These are phyloP conservation scores for Apeltes quadracus DNA, from an alignment of 2,113 vertebrate species.

Conservation along the genomic window DNA sequence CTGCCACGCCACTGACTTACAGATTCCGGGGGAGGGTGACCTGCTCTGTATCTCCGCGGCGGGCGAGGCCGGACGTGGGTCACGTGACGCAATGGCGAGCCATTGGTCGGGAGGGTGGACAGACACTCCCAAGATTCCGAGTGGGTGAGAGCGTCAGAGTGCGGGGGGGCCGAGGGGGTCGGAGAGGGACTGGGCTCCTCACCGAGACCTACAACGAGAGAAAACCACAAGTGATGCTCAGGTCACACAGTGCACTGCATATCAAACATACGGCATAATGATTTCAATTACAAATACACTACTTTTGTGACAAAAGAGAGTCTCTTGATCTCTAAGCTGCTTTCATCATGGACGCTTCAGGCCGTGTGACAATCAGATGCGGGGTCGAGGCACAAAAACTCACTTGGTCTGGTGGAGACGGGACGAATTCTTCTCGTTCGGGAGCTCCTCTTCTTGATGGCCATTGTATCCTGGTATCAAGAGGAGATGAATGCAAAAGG, in stretches of 20 bases:
- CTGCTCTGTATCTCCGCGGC: slow-evolving; percentile 79
- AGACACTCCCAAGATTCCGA: slow-evolving; percentile 89
- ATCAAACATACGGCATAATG: neutral
- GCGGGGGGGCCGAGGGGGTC: slow-evolving; percentile 80
- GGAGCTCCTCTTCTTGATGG: slow-evolving; percentile 88
- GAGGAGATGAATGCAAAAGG: slow-evolving; percentile 6
- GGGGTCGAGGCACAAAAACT: slow-evolving; percentile 60
- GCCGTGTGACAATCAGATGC: neutral
- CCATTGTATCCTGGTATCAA: slow-evolving; percentile 86
- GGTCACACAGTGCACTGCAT: neutral
- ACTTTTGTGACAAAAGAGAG: neutral
- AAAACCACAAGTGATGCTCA: neutral
- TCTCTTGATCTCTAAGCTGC: neutral
- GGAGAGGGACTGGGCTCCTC: slow-evolving; percentile 79
- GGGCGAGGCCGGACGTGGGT: slow-evolving; percentile 88
- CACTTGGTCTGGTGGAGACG: slow-evolving; percentile 89
- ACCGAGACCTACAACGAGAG: slow-evolving; percentile 66
- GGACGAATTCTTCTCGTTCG: slow-evolving; percentile 89
- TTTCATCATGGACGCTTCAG: neutral
- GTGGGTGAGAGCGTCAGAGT: slow-evolving; percentile 77
- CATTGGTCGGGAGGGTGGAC: slow-evolving; percentile 88
- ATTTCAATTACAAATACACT: neutral
- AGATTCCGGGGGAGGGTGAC: slow-evolving; percentile 77
- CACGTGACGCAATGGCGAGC: slow-evolving; percentile 87
- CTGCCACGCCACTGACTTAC: slow-evolving; percentile 56